Base-by-base conservation (phyloP, 2,888 invertebrate species). In the Tetragonula carbonaria region DNA sequence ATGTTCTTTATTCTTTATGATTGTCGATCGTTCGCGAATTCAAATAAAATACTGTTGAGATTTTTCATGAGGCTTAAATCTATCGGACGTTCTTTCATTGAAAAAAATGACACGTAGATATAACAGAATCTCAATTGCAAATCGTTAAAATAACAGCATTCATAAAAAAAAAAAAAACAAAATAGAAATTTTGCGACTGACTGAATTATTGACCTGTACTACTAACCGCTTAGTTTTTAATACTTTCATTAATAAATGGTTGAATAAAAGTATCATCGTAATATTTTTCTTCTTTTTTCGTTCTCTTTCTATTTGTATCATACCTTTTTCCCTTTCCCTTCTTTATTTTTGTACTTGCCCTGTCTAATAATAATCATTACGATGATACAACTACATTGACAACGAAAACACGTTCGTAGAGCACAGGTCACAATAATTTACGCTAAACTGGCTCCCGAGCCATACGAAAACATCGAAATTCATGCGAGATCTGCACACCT, bases 41-140 rank as follows among this genome's bases (percentile, higher is more conserved):
- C 66, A 14, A 11, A 59, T 28, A 66, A 77, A 57, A 78, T 72
- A 78, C 53, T 16, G 53, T 51, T 23, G 53, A 23, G 14, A 38
- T 50, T 53, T 59, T 67, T 51, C n/a, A 53, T n/a, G 23, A 21
- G 45, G 28, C 14, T 14, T 6, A 38, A 38, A 38, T 38, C 2
- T 4, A 13, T 21, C 1, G 21, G 28, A 18, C 28, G 28, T 16
- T 4, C 51, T 14, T 2, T 33, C 63, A 14, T 45, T 21, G 21
- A 21, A 74, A 62, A 63, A 63, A 63, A 33, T 16, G 21, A 6
- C 21, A 21, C 11, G 8, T 2, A 1, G 0, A 5, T 16, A 33
- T 18, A 13, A 2, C 5, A 16, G 16, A 50, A 16, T 73, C 18
- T 11, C 13, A 11, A 6, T 3, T 18, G 45, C 3, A 62, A 28